Evolutionary conservation across 2,113 vertebrate genomes (phyloP), one percentile per base, ranked within the genome.

Genomic region (Bostrychus sinensis): DNA sequence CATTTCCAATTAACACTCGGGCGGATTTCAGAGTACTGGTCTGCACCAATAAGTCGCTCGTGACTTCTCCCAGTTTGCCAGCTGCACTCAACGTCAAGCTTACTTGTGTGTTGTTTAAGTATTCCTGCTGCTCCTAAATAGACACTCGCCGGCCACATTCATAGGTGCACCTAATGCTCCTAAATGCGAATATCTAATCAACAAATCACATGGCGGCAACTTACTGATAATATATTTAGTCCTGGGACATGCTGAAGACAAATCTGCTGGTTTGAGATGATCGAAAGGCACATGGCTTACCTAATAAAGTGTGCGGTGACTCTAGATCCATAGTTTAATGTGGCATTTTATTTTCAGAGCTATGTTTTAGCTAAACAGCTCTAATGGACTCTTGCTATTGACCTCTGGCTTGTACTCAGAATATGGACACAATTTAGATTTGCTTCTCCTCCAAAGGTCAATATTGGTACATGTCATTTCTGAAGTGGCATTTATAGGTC

Each of bases 1-100:
- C 65, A 76, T 85, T 80, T 86, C 82, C 83, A 83, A 87, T 90
- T 91, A 89, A 89, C 83, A 81, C 80, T 70, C 58, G 14, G 60
- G 62, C 76, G 32, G 77, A 73, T 86, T 87, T 84, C 67, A 56
- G 66, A 56, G 65, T 45, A n/a, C 19, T 22, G 63, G 74, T 67
- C 76, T 51, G 70, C 56, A 22, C 43, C n/a, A 54, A 54, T 45
- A 19, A 46, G 61, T 68, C 22, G 43, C 61, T 56, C 57, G 58
- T 70, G 16, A 46, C 67, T 56, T 59, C 22, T n/a, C 56, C 42
- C 19, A 48, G 51, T 65, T 75, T 68, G 64, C 71, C 78, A 51
- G 59, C 66, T n/a, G 14, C 67, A 50, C 69, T 75, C 22, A 13
- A 25, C 59, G 22, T 84, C 80, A 48, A 23, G 26, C 16, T 42